Conservation (phyloP, 2,113 vertebrate species). For the Electrona antarctica region DNA sequence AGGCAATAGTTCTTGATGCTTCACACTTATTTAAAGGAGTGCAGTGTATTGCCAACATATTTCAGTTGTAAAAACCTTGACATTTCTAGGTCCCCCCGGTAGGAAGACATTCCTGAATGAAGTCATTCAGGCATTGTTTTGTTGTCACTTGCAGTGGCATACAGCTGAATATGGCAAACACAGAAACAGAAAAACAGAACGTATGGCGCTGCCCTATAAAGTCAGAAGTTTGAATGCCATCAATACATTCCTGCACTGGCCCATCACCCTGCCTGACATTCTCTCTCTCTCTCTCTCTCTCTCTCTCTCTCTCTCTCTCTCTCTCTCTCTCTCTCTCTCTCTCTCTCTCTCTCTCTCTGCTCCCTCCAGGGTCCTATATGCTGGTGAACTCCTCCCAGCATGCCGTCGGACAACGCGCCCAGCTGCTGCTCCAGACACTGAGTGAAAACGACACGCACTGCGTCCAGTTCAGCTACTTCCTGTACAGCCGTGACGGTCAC, state of each 20-base stretch:
- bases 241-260: neutral
- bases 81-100: neutral
- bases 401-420: slow-evolving; percentile 86
- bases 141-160: neutral
- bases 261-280: slow-evolving; percentile 19
- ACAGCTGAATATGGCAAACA: neutral
- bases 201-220: neutral
- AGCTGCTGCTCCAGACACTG: slow-evolving; percentile 89
- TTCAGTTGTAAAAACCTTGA: neutral
- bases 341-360: slow-evolving; percentile 13
- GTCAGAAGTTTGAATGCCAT: neutral
- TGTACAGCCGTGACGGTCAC: slow-evolving; percentile 91
- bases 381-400: slow-evolving; percentile 97
- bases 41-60: neutral
- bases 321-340: neutral
- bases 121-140: neutral
- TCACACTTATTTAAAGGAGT: slow-evolving; percentile 3
- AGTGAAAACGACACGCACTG: slow-evolving; percentile 98
- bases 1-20: neutral
- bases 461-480: slow-evolving; percentile 97
- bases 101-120: neutral
- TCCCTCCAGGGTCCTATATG: slow-evolving; percentile 89
- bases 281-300: neutral
- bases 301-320: no score
- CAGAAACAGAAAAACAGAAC: neutral